Base-by-base conservation (phyloP, 2,113 vertebrate species). In the Dipodomys merriami region DNA sequence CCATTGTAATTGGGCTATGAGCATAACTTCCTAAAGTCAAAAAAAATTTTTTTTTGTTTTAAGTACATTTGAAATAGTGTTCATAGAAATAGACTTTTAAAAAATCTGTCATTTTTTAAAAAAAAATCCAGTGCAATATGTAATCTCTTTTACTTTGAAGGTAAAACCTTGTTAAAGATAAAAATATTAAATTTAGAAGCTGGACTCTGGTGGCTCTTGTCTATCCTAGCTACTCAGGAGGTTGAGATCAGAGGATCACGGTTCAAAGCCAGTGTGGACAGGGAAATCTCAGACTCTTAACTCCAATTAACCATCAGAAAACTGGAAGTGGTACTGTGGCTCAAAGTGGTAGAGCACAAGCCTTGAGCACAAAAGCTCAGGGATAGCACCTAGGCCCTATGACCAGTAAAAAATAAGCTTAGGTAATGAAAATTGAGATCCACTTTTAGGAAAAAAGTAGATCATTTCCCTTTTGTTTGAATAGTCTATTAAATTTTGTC, bases 121-220 rank as follows among this genome's bases (percentile, higher is more conserved):
- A 15, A 92, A 84, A 60, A 25, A 64, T 69, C 46, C 69, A 88
- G 86, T 83, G 29, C 62, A 91, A 83, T 13, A 12, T 67, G n/a
- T 29, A 80, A 4, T 85, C 74, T 82, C n/a, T 91, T 88, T 83
- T 72, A 78, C 62, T 82, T 79, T 90, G 29, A 91, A 96, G 46
- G 33, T 18, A 90, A 92, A 91, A 46, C 78, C 30, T 13, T 73
- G 69, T 8, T 68, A 72, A 80, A 87, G 35, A 60, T 78, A 77
- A 46, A 87, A 89, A 72, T 82, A 35, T 44, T 86, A 87, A 89
- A 83, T 39, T 57, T 78, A 57, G 15, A 57, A 57, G 53, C 53
- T 57, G 53, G 53, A 16, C 15, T 4, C 53, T 57, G 15, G 53
- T 57, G 53, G 53, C 53, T 57, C 53, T 15, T 57, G 53, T 57